Evolutionary conservation across 2,797 vertebrate genomes (phyloP), one percentile per base, ranked within the genome.

Genomic region (Spondyliosoma cantharus): DNA sequence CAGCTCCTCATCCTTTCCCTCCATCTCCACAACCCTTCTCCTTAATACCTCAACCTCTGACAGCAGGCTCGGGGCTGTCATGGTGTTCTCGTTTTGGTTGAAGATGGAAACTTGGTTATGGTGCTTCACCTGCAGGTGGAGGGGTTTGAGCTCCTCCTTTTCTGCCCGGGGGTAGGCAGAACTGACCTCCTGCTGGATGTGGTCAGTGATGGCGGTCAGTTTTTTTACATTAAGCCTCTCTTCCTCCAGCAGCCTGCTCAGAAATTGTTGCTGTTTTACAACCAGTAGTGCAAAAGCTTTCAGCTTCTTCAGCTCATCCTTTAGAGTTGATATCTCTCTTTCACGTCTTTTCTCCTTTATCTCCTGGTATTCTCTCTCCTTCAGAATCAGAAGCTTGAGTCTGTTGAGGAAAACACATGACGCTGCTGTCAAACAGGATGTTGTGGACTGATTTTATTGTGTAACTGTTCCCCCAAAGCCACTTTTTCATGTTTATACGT

Each of bases 1-100:
- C 66, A 98, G 94, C 87, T 99, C 97, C 84, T 97, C 97, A 1
- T 99, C 98, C 91, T 98, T 99, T 62, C 96, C 98, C 89, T 98
- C 97, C 97, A 99, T 98, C 84, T 98, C 97, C 64, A 97, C 89
- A 24, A 98, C 93, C 71, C 96, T 95, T 85, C 96, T 98, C 80
- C 96, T 94, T 84, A 99, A 93, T 64, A 96, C 94, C 81, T 99
- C 97, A 12, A 98, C 96, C 91, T 99, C 97, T 0, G 94, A 95
- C 91, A 96, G 92, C 74, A 98, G 93, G 0, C 90, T 92, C 2
- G 94, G 88, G 2, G 96, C 96, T 81, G 96, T 97, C 94, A 96
- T 96, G 85, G 83, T 85, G 86, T 95, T 94, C 85, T 95, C 91
- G 60, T 94, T 93, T 89, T 93, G 93, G 53, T 91, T 90, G 84